phyloP scores from a whole-genome alignment of 1,140 invertebrate species.

The Aporrectodea caliginosa region DNA sequence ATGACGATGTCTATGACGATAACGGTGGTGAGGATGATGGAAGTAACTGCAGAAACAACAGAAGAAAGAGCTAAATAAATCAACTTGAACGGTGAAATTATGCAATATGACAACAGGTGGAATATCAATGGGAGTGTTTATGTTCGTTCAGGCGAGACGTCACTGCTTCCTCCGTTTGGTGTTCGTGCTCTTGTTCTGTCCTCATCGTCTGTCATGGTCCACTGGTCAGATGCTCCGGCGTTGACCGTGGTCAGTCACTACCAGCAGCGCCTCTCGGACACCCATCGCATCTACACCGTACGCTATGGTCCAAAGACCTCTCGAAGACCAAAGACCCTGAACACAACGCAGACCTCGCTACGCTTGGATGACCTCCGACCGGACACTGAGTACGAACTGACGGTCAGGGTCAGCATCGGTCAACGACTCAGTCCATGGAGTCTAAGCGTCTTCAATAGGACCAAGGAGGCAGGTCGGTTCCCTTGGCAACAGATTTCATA shows the following conservation, averaged over 20 bases:
- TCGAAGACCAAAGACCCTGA: constrained; percentile 69
- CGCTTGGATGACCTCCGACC: constrained; percentile 89
- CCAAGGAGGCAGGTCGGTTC: constrained; percentile 73
- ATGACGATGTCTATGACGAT: no score
- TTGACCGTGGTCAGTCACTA: constrained; percentile 62
- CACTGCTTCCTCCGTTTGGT: constrained; percentile 81
- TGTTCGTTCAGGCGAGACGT: no score
- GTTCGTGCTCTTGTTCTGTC: constrained; percentile 82
- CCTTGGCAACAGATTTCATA: no score
- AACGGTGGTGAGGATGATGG: no score
- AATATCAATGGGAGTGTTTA: no score
- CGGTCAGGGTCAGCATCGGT: constrained; percentile 87
- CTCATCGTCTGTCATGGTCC: constrained; percentile 79
- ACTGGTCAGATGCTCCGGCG: constrained; percentile 87
- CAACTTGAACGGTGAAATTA: no score
- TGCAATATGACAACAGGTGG: no score
- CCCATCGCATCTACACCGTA: constrained; percentile 82
- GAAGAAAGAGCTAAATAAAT: no score
- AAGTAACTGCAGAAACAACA: no score
- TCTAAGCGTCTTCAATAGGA: constrained; percentile 85
- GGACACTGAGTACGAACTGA: constrained; percentile 91
- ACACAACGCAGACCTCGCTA: constrained; percentile 85
- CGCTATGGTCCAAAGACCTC: constrained; percentile 62
- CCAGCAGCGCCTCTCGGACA: constrained; percentile 68
- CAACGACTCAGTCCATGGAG: constrained; percentile 84